These are phyloP conservation scores for Thymelicus lineola DNA, from an alignment of 2,888 invertebrate species.

Conservation along the genomic window DNA sequence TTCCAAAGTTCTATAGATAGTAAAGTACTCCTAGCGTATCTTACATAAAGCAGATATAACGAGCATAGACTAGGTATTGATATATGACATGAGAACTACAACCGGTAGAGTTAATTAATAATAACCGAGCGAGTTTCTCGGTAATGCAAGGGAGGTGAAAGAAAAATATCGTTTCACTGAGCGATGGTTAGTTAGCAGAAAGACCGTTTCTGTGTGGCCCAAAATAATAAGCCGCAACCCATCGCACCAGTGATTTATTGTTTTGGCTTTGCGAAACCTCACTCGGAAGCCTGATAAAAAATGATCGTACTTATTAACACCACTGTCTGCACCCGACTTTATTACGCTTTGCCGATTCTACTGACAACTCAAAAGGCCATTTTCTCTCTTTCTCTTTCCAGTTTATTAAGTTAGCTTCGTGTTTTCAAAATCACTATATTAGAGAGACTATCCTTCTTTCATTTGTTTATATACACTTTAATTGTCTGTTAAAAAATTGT, in stretches of 20 bases:
- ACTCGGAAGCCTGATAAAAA: slow-evolving; percentile 79
- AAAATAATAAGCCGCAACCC: slow-evolving; percentile 79
- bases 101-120: slow-evolving; percentile 70
- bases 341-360: slow-evolving; percentile 65
- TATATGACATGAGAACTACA: slow-evolving; percentile 32
- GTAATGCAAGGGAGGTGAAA: slow-evolving; percentile 47
- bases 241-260: slow-evolving; percentile 75
- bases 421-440: not conserved
- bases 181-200: slow-evolving; percentile 73
- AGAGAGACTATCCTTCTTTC: not conserved
- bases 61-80: slow-evolving; percentile 26
- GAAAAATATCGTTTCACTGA: slow-evolving; percentile 67
- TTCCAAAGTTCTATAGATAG: no score
- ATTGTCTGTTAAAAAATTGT: no score
- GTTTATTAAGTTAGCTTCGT: slow-evolving; percentile 1
- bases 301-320: slow-evolving; percentile 82
- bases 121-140: slow-evolving; percentile 56
- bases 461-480: no score
- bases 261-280: slow-evolving; percentile 80
- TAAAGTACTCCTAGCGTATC: no score
- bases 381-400: slow-evolving; percentile 27
- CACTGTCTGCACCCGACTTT: slow-evolving; percentile 67
- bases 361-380: slow-evolving; percentile 46
- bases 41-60: slow-evolving; percentile 2
- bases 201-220: slow-evolving; percentile 66